Evolutionary conservation across 2,797 vertebrate genomes (phyloP).

Genomic region (Botia kubotai): DNA sequence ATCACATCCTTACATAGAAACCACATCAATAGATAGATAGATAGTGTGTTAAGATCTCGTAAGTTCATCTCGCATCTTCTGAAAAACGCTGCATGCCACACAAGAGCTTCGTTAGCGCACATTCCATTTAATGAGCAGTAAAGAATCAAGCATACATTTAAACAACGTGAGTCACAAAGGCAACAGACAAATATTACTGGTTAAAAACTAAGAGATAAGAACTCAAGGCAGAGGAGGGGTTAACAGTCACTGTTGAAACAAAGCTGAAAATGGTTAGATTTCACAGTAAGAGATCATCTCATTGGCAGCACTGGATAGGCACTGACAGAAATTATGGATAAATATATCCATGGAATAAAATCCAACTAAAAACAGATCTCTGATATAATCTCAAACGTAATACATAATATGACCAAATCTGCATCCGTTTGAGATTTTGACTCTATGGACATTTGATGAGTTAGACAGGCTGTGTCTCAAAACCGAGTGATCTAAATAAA

Average conservation of each 20-base stretch:
- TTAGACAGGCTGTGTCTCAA: no score
- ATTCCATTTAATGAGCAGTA: conserved; percentile 27
- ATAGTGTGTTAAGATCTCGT: neutral
- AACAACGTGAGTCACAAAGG: conserved; percentile 19
- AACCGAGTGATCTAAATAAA: no score
- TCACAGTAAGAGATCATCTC: conserved; percentile 53
- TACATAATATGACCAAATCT: no score
- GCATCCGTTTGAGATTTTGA: no score
- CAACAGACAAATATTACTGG: conserved; percentile 35
- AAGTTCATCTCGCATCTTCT: neutral
- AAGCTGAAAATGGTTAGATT: conserved; percentile 57
- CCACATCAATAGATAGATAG: conserved; percentile 11
- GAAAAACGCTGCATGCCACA: conserved; percentile 11
- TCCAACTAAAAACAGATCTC: no score
- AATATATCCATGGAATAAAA: no score
- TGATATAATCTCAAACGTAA: no score
- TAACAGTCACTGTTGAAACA: conserved; percentile 49
- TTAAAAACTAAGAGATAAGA: conserved; percentile 50
- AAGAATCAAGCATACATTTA: neutral
- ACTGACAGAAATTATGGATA: no score
- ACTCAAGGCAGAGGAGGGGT: conserved; percentile 52
- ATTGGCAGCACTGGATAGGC: conserved; percentile 69
- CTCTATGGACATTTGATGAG: no score
- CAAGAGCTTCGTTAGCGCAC: conserved; percentile 58
- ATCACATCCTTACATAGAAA: no score